Evolutionary conservation across 2,797 vertebrate species (phyloP).

Genomic region (Chelonia mydas): DNA sequence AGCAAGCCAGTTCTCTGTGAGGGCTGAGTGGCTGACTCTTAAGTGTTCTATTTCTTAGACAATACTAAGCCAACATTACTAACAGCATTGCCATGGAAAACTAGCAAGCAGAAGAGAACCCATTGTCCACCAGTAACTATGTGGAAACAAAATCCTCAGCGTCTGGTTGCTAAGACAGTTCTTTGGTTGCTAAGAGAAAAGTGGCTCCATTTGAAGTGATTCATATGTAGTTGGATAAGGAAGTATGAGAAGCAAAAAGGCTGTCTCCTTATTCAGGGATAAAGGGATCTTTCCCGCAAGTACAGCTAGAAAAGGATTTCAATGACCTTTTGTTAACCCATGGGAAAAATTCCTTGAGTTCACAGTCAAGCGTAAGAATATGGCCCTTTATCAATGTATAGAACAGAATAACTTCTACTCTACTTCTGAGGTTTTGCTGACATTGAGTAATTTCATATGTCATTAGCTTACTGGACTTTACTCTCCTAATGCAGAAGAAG

Average conservation of each 20-base stretch:
- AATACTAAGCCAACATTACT: neutral
- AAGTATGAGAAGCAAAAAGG: constrained; percentile 36
- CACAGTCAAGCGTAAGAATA: neutral
- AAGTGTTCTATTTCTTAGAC: neutral
- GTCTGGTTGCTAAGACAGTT: constrained; percentile 69
- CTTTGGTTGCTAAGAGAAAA: constrained; percentile 70
- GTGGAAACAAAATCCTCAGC: constrained; percentile 64
- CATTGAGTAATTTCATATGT: neutral
- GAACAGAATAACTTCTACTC: neutral
- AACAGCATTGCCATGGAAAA: constrained; percentile 36
- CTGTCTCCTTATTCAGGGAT: neutral
- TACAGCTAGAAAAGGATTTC: neutral
- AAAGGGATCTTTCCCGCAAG: neutral
- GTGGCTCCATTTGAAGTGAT: constrained; percentile 61
- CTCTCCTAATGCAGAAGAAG: neutral
- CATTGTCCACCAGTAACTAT: constrained; percentile 42
- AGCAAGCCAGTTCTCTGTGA: neutral
- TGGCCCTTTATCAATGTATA: neutral
- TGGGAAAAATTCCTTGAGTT: neutral
- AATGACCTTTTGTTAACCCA: neutral
- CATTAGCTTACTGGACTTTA: neutral
- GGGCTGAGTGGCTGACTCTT: neutral
- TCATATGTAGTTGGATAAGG: constrained; percentile 59
- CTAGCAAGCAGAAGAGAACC: constrained; percentile 34
- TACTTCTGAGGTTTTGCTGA: constrained; percentile 16